Percentiles rank a stretch among this genome's conserved stretches.
Conservation (phyloP, 2,113 vertebrate species). For the Steatornis caripensis region DNA sequence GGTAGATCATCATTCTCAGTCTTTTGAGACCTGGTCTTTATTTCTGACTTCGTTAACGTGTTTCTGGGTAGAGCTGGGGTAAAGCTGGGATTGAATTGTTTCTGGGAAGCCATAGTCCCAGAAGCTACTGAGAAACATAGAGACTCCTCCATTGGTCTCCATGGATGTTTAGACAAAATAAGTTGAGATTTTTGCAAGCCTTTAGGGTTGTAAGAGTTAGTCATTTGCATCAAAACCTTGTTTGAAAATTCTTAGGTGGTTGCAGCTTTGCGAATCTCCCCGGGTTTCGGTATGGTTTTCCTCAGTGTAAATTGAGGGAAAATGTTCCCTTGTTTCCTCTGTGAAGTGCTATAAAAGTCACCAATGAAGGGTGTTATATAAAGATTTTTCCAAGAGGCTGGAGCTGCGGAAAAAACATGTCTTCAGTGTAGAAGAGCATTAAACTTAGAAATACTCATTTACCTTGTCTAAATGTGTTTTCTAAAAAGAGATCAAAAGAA, state of each 20-base stretch:
- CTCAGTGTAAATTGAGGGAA: neutral
- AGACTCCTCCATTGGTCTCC: neutral
- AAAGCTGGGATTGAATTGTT: neutral
- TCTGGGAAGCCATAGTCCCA: neutral
- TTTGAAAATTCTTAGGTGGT: neutral
- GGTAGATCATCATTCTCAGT: neutral
- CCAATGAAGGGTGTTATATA: neutral
- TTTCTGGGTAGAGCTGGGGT: neutral
- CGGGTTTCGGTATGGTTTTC: neutral
- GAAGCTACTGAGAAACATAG: neutral
- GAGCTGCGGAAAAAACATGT: neutral
- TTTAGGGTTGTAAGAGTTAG: neutral
- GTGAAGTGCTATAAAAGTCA: neutral
- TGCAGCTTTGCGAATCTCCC: neutral
- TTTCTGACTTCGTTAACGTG: neutral
- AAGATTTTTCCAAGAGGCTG: neutral
- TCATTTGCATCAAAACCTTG: neutral
- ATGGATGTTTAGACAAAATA: neutral
- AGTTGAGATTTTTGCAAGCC: neutral
- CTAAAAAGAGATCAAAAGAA: neutral
- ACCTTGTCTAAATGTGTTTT: neutral
- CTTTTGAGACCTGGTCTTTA: neutral
- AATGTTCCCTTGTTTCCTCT: neutral
- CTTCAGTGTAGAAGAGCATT: neutral
- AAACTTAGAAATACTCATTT: neutral